Base-by-base conservation (phyloP, 2,113 vertebrate genomes). In the Benthochromis sp. region DNA sequence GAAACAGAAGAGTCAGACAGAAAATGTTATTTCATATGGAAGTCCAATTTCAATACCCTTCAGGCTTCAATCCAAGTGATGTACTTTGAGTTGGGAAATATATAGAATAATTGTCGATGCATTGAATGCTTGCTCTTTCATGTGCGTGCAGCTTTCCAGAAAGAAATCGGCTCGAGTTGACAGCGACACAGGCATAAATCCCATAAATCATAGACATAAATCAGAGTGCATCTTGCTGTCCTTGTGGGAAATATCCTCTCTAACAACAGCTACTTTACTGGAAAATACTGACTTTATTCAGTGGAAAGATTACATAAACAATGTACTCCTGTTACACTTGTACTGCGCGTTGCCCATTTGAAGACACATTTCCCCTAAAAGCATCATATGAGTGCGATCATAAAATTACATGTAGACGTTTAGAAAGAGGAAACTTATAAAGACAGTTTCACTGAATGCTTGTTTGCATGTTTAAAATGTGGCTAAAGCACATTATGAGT, bases 161-260 rank as follows among this genome's bases (percentile, higher is more conserved):
- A 7, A 79, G 12, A 24, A 55, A 79, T 90, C 16, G 4, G 40
- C 45, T 27, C 8, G 5, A 27, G 79, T 12, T 78, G 84, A 92
- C 91, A 47, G 69, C 4, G 14, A 84, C 76, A 17, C 79, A 66
- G 76, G 86, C 71, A 90, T 88, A 86, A 86, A 91, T 93, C 89
- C 76, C 38, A 38, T 29, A 76, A 73, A 73, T 86, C 76, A 14
- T 82, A 80, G 59, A 88, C 79, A 90, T 89, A 86, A 84, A 90
- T 93, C 88, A 82, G 36, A 50, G 59, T 45, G 31, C 81, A 88
- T 89, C 82, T 29, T 69, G 59, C 84, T 61, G 88, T 86, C 84
- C 73, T 47, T 29, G 79, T 84, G 82, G 38, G 27, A 34, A 43
- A 14, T 90, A 61, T 84, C 88, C 84, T 87, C 81, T 57, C 78